Evolutionary conservation across 2,113 vertebrate genomes (phyloP).

Genomic region (Procavia capensis): DNA sequence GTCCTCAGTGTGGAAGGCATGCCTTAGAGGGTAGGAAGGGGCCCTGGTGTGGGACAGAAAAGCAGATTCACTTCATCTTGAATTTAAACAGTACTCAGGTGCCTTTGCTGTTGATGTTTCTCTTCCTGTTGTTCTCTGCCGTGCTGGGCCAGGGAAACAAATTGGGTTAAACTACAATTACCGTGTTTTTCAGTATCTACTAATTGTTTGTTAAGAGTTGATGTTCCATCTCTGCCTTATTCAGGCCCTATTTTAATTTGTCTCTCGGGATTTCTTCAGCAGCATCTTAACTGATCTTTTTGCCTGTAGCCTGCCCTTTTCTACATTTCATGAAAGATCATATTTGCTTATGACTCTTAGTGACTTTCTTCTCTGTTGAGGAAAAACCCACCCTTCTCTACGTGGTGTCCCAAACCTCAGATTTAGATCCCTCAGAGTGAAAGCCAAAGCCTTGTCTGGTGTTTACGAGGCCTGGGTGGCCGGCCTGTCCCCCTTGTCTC

Average conservation of each 20-base stretch:
- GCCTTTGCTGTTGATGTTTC: neutral
- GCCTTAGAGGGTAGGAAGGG: neutral
- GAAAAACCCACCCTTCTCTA: neutral
- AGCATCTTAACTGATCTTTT: neutral
- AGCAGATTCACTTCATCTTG: constrained; percentile 22
- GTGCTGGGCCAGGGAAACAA: neutral
- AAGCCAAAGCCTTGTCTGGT: neutral
- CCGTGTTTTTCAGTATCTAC: neutral
- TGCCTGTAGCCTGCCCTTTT: neutral
- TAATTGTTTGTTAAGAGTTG: neutral
- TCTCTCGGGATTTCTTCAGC: neutral
- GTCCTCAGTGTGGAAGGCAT: neutral
- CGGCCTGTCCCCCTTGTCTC: neutral
- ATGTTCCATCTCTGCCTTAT: neutral
- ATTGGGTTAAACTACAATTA: neutral
- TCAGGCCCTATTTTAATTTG: neutral
- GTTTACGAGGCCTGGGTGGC: no score
- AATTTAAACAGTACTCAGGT: neutral
- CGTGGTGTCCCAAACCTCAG: neutral
- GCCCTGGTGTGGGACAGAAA: neutral
- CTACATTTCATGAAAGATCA: neutral
- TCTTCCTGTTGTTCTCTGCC: neutral
- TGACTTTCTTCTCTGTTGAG: neutral
- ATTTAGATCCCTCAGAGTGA: neutral
- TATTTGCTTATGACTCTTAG: neutral